Conservation (phyloP, 2,888 invertebrate genomes). For the Drosophila koepferae region DNA sequence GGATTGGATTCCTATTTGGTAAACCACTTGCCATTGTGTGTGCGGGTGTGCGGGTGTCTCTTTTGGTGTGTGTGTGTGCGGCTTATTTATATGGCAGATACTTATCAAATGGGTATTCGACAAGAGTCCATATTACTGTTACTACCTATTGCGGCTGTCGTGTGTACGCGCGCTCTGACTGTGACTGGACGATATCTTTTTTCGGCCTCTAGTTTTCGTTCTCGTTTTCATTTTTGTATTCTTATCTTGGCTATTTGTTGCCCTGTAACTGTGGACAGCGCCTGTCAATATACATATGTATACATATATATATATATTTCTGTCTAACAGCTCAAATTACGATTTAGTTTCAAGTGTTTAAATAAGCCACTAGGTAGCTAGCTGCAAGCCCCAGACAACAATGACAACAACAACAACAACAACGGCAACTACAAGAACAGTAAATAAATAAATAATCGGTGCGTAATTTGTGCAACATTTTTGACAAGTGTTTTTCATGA, state of each 20-base stretch:
- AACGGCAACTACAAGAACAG: constrained; percentile 37
- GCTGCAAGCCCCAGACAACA: constrained; percentile 52
- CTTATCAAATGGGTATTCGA: constrained; percentile 51
- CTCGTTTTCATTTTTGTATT: constrained; percentile 17
- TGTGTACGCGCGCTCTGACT: constrained; percentile 6
- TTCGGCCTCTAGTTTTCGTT: constrained; percentile 34
- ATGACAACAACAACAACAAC: constrained; percentile 36
- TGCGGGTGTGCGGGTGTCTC: constrained; percentile 19
- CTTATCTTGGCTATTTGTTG: constrained; percentile 35
- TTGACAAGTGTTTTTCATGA: constrained; percentile 36
- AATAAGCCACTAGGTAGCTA: constrained; percentile 59
- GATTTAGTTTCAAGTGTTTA: constrained; percentile 78
- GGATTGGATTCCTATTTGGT: constrained; percentile 36
- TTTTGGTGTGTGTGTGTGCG: constrained; percentile 18
- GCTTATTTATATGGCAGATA: constrained; percentile 68
- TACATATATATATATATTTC: constrained; percentile 38
- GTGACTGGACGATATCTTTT: constrained; percentile 54
- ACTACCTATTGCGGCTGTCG: constrained; percentile 34
- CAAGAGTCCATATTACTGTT: constrained; percentile 30
- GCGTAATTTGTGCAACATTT: constrained; percentile 68
- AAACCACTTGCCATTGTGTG: constrained; percentile 37
- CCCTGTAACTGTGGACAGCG: constrained; percentile 44
- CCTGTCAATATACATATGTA: constrained; percentile 59
- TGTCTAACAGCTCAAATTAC: constrained; percentile 80
- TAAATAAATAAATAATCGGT: constrained; percentile 73